Evolutionary conservation across 2,113 vertebrate species (phyloP), one percentile per base, ranked within the genome.

Genomic region (Petroica traversi): DNA sequence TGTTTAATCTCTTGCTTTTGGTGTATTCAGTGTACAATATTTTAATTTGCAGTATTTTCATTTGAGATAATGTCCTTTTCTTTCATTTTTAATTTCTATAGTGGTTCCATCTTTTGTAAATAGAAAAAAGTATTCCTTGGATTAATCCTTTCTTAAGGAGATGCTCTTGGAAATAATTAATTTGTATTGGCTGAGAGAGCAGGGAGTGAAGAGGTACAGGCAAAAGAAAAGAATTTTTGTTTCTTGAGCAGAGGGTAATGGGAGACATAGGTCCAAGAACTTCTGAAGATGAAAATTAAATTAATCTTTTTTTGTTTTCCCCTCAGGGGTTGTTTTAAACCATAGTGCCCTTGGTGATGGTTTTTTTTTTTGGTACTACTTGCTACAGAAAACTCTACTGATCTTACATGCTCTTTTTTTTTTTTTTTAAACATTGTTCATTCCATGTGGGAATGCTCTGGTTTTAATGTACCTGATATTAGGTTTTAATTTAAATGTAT

Each of bases 81-180:
- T 95, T 93, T 74, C 0, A 8, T 61, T 93, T 91, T 93, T 17
- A 40, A 33, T 66, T 89, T 92, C 49, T 79, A 14, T 66, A 85
- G 20, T 41, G 40, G 19, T 78, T 78, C 45, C 17, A 31, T 77
- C 55, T 90, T 92, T 75, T 68, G 34, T 54, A 89, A 93, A 81
- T 33, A 57, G 26, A 51, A 51, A 64, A 71, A 64, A 26, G 23
- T 95, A 36, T 93, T 94, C 41, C 36, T 97, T 96, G 92, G 89
- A 58, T 58, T 66, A 64, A 51, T 76, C 59, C 18, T 82, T 78
- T 79, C 71, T 93, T 79, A 73, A 82, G 54, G 74, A 96, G 84
- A 58, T 91, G 29, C 51, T 95, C 23, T 95, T 97, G 95, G 89
- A 97, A 64, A 73, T 81, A 16, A 41, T 18, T 19, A 9, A 66